Base-by-base conservation (phyloP, 2,113 vertebrate species). In the Scophthalmus maximus region DNA sequence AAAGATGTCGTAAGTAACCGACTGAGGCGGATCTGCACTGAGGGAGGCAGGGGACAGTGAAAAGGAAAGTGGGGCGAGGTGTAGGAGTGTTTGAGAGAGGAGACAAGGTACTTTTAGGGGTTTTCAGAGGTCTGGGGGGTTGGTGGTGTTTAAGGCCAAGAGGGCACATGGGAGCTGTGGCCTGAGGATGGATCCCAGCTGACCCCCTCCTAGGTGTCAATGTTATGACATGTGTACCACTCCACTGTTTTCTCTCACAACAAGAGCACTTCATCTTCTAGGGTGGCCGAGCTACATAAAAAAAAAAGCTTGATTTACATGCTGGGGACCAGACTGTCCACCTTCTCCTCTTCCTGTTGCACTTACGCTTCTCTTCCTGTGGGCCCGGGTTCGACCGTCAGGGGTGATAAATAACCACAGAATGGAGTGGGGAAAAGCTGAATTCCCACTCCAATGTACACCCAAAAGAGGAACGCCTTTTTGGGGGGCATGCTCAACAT, bases 191-290 rank as follows among this genome's bases (percentile, higher is more conserved):
- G 87, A 88, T 89, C 86, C 85, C 86, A 85, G 80, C 83, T 84
- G 79, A 91, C 87, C 72, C 68, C 92, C 79, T 78, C 91, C 86
- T 63, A 88, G 92, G 83, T 95, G 93, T 97, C 95, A 93, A 90
- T 94, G 91, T 94, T 95, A 93, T 93, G 95, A 94, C 95, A 95
- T 95, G 94, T 95, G 95, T 89, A 86, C 87, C 81, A 88, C 93
- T 94, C 94, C 89, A 67, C 93, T 97, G 95, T 96, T 96, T 94
- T 95, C 94, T 96, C 92, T 97, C 94, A 96, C 94, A 98, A 96
- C 94, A 96, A 91, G 90, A 91, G 90, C 92, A 94, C 91, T 93
- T 94, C 92, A 89, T 93, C 94, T 93, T 88, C 93, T 93, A 76
- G 92, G 96, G 95, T 97, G 97, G 96, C 94, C 95, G 56, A 11